Conservation (phyloP, 2,888 invertebrate genomes). For the Oxyscelio sp. region DNA sequence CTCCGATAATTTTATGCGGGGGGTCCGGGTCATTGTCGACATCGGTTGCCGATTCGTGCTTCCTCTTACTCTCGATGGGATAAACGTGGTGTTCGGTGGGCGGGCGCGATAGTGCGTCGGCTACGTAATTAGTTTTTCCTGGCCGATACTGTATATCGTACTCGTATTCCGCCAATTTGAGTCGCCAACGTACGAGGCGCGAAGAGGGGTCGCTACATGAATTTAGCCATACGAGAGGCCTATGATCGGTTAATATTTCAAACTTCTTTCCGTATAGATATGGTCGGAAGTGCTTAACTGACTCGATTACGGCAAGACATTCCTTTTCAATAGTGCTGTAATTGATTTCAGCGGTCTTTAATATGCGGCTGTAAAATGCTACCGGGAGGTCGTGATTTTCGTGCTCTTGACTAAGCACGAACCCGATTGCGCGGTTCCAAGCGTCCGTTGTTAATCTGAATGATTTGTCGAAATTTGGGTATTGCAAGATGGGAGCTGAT, state of each 20-base stretch:
- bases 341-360: constrained; percentile 57
- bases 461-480: constrained; percentile 49
- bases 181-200: neutral
- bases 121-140: neutral
- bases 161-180: neutral
- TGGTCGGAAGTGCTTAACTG: neutral
- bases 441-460: constrained; percentile 72
- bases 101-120: neutral
- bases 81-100: too few species aligned
- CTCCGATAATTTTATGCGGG: too few species aligned
- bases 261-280: neutral
- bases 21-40: too few species aligned
- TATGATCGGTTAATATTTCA: neutral
- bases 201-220: neutral
- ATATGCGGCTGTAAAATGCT: constrained; percentile 50
- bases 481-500: constrained; percentile 43
- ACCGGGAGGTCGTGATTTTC: constrained; percentile 54
- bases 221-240: neutral
- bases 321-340: constrained; percentile 71
- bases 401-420: constrained; percentile 60
- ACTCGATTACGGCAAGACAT: constrained; percentile 11
- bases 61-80: too few species aligned
- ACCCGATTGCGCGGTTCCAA: constrained; percentile 55
- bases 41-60: too few species aligned
- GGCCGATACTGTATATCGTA: neutral